Base-by-base conservation (phyloP, 2,113 vertebrate genomes). In the Scomber scombrus region DNA sequence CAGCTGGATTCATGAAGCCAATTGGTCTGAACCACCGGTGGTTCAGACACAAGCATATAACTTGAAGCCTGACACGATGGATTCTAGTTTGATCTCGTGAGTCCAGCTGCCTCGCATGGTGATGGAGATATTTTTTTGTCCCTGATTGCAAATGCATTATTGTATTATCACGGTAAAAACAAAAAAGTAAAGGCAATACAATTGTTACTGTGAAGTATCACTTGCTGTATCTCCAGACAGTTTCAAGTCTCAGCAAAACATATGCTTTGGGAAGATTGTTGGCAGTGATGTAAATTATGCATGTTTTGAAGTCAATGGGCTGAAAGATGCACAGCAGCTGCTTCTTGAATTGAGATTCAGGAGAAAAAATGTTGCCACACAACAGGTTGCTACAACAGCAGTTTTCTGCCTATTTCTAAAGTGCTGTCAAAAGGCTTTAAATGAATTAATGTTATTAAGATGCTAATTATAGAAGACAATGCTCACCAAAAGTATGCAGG, bases 311-410 rank as follows among this genome's bases (percentile, higher is more conserved):
- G 62, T 68, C 51, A 85, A 79, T 43, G 11, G 40, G 34, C 62
- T 70, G 23, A 74, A 78, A 57, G 54, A 69, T 47, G 67, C 47
- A 57, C 54, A 80, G 57, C 56, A 73, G 12, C 23, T 69, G 52
- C 56, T 18, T 31, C 13, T 47, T 61, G 51, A 19, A 67, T 6
- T 19, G 2, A 74, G 18, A 61, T 34, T 72, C 46, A 31, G 75
- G 10, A 23, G 11, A 10, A 45, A 69, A 57, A 68, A 65, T 45
- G 79, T 72, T 51, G 72, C 67, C 52, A 73, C 16, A 54, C 68
- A 58, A 58, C 72, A 18, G 45, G 73, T 86, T 75, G 65, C 87
- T 88, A 82, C 79, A 76, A 85, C 86, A 82, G 68, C 34, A 47
- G 54, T 23, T 26, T 34, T 50, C 1, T 21, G n/a, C 45, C 47